These are phyloP conservation scores for Thelaira solivaga DNA, from an alignment of 2,888 invertebrate species.

Conservation along the genomic window DNA sequence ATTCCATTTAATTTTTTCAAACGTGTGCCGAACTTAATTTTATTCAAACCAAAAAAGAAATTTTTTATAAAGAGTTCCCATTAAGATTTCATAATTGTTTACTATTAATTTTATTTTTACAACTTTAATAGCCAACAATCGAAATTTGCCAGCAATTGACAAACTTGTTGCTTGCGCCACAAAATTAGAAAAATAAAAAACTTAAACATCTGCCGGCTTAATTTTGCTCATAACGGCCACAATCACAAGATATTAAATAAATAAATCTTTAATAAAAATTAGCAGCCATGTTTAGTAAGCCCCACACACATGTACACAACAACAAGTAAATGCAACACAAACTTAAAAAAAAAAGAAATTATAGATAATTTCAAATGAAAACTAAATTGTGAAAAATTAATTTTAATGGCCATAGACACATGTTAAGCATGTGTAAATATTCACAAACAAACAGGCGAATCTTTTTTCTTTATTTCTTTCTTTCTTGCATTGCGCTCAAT, in stretches of 20 bases:
- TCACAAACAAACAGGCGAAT: slow-evolving; percentile 2
- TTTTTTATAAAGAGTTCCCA: background rate
- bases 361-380: slow-evolving; percentile 32
- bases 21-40: slow-evolving; percentile 10
- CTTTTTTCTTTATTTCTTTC: slow-evolving; percentile 18
- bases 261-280: slow-evolving; percentile 57
- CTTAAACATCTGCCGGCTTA: slow-evolving; percentile 19
- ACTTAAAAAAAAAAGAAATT: background rate
- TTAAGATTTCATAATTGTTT: slow-evolving; percentile 44
- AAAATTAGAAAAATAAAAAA: background rate
- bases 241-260: slow-evolving; percentile 25
- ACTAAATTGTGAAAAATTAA: slow-evolving; percentile 43
- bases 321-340: background rate
- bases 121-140: slow-evolving; percentile 63
- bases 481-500: slow-evolving; percentile 27
- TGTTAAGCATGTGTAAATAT: slow-evolving; percentile 45
- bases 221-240: background rate
- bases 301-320: background rate
- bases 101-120: slow-evolving; percentile 63
- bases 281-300: slow-evolving; percentile 11
- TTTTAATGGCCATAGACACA: slow-evolving; percentile 44
- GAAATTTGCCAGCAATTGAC: slow-evolving; percentile 66
- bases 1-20: background rate
- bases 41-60: background rate
- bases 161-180: slow-evolving; percentile 14